A percentile compares a stretch with the other conserved stretches of the same genome.
Conservation (phyloP, 2,113 vertebrate genomes). For the Malurus elegans region DNA sequence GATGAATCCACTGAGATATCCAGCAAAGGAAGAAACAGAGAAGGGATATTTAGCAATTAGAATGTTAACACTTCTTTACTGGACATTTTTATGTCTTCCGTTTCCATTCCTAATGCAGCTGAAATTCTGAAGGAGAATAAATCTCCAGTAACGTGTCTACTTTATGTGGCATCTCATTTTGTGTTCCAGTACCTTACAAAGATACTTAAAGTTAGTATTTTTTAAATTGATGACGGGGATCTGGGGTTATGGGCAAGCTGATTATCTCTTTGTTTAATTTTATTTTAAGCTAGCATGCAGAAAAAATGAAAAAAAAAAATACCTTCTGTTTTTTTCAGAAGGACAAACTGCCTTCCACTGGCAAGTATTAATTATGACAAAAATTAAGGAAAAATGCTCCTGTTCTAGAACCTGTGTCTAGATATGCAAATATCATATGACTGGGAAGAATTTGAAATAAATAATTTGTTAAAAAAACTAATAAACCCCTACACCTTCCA, state of each 20-base stretch:
- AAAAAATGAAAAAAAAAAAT: neutral
- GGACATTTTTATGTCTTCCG: neutral
- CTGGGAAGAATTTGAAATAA: neutral
- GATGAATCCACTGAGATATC: neutral
- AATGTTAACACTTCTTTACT: neutral
- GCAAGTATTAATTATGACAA: neutral
- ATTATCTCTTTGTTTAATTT: neutral
- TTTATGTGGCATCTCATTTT: neutral
- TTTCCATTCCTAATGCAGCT: neutral
- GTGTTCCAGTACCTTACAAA: neutral
- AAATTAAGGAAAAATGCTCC: neutral
- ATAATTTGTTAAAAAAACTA: neutral
- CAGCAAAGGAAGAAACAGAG: neutral
- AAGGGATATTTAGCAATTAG: neutral
- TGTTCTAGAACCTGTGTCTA: neutral
- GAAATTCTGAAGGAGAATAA: neutral
- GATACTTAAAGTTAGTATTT: neutral
- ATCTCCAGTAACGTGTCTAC: neutral
- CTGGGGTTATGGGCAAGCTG: accelerated
- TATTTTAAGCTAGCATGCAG: neutral
- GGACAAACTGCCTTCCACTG: neutral
- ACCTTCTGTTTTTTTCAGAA: neutral
- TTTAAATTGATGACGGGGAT: neutral
- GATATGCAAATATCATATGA: neutral
- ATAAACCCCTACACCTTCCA: accelerated